Evolutionary conservation across 2,888 invertebrate genomes (phyloP).

Genomic region (Drosophila melanocephala): DNA sequence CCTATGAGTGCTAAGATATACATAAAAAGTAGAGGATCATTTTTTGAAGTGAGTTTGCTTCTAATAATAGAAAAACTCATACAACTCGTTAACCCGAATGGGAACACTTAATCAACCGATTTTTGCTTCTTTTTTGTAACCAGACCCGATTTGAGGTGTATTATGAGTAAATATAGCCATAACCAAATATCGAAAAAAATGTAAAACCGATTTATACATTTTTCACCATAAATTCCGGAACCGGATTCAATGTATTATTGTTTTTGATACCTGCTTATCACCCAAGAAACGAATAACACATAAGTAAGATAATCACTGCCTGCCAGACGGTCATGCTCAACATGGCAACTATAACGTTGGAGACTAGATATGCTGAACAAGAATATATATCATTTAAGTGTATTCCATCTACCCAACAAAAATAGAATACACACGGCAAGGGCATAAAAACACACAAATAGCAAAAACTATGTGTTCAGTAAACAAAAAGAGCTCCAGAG

Average conservation of each 20-base stretch:
- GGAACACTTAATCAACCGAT: not conserved
- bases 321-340: not conserved
- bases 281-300: not conserved
- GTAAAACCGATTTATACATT: not conserved
- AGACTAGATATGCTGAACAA: not conserved
- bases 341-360: not conserved
- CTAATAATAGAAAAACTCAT: not conserved
- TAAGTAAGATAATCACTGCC: not conserved
- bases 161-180: not conserved
- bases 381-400: not conserved
- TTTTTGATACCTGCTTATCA: not conserved
- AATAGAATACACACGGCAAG: not conserved
- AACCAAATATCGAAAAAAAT: not conserved
- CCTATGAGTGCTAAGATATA: not conserved
- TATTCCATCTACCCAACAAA: not conserved
- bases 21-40: not conserved
- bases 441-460: not conserved
- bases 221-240: not conserved
- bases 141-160: not conserved
- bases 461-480: constrained; percentile 12
- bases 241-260: not conserved
- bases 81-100: not conserved
- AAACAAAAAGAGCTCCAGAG: constrained; percentile 8
- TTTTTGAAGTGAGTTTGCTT: not conserved
- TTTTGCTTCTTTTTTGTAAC: not conserved